Evolutionary conservation across 2,888 invertebrate species (phyloP).

Genomic region (Mechanitis messenoides): DNA sequence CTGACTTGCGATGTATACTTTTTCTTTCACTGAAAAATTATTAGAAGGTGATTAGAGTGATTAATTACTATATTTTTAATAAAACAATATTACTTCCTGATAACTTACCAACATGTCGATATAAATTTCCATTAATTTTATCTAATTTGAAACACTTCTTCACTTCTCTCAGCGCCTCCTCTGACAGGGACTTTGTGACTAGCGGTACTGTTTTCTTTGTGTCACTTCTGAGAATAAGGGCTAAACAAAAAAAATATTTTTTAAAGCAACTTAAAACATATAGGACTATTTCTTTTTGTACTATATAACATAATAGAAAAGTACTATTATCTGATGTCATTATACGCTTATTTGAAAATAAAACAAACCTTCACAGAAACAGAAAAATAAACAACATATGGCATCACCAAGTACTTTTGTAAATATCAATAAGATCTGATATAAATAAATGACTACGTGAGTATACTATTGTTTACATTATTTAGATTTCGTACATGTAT

Average conservation of each 20-base stretch:
- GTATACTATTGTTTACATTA: slow-evolving; percentile 18
- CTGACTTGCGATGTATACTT: slow-evolving; percentile 93
- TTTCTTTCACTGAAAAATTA: slow-evolving; percentile 58
- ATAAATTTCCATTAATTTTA: slow-evolving; percentile 51
- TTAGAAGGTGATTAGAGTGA: background rate
- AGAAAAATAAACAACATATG: slow-evolving; percentile 10
- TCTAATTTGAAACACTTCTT: slow-evolving; percentile 50
- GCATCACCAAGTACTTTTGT: slow-evolving; percentile 7
- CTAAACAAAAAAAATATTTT: slow-evolving; percentile 37
- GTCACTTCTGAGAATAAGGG: slow-evolving; percentile 45
- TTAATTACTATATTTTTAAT: background rate
- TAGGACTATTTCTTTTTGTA: background rate
- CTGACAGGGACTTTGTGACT: slow-evolving; percentile 57
- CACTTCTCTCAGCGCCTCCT: slow-evolving; percentile 55
- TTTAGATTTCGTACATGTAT: slow-evolving; percentile 27
- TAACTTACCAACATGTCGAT: slow-evolving; percentile 42
- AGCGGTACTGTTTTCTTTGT: slow-evolving; percentile 41
- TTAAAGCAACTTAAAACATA: slow-evolving; percentile 5
- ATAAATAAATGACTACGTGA: slow-evolving; percentile 25
- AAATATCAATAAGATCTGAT: slow-evolving; percentile 15
- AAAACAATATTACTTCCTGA: background rate
- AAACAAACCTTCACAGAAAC: slow-evolving; percentile 1
- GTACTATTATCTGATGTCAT: slow-evolving; percentile 2
- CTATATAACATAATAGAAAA: too few species aligned
- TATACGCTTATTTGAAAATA: slow-evolving; percentile 3